These are phyloP conservation scores for Eulemur macaco DNA, from an alignment of 2,113 vertebrate genomes.

Conservation along the genomic window DNA sequence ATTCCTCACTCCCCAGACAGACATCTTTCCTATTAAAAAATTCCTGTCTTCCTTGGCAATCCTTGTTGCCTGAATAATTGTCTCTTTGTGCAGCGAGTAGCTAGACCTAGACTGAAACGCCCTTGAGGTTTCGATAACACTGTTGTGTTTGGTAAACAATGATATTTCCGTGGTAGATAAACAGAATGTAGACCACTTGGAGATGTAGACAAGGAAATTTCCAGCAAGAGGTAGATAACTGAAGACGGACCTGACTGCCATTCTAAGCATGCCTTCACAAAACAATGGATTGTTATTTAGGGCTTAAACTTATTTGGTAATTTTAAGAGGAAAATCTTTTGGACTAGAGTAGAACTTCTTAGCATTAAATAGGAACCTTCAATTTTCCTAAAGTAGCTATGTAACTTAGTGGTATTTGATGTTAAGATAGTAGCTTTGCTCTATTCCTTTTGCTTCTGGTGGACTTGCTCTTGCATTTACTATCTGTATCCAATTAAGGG, in stretches of 20 bases:
- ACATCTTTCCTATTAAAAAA: no score
- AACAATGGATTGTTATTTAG: not conserved
- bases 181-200: not conserved
- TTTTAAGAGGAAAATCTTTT: not conserved
- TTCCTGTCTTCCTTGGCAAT: no score
- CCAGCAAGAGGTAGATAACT: not conserved
- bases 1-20: no score
- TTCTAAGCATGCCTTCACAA: not conserved
- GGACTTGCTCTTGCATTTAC: slow-evolving; percentile 5
- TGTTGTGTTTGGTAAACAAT: not conserved
- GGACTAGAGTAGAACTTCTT: not conserved
- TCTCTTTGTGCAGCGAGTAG: no score
- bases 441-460: not conserved
- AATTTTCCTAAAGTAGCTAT: not conserved
- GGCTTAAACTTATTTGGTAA: no score
- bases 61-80: no score
- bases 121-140: no score
- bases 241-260: not conserved
- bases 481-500: slow-evolving; percentile 39
- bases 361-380: not conserved
- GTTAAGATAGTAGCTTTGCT: not conserved
- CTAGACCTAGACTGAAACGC: no score
- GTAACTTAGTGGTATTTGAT: not conserved
- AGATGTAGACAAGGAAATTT: not conserved
- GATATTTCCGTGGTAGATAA: not conserved